Percentiles rank a stretch among this genome's conserved stretches.
Conservation (phyloP, 2,113 vertebrate species). For the Arothron firmamentum region DNA sequence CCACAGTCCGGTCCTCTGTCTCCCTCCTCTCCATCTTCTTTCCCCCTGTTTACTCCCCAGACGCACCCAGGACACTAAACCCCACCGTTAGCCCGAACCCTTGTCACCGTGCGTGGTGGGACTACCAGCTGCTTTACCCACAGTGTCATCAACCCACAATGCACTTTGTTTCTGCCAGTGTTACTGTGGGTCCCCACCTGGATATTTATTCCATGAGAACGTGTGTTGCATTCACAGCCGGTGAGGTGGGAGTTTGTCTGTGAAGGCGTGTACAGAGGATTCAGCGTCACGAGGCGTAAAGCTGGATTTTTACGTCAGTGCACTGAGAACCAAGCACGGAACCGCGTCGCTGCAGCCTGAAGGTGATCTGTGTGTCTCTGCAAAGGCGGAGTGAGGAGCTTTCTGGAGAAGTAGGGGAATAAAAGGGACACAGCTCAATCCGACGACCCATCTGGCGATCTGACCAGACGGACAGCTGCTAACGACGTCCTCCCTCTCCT, state of each 20-base stretch:
- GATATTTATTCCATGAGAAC: no score
- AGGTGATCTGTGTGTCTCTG: neutral
- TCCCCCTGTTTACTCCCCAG: conserved; percentile 64
- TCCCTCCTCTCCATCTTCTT: conserved; percentile 64
- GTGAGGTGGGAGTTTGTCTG: neutral
- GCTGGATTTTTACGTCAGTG: neutral
- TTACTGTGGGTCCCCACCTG: neutral
- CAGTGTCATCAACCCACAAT: neutral
- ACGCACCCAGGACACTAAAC: conserved; percentile 53
- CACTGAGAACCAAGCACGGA: neutral
- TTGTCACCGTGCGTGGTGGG: conserved; percentile 1
- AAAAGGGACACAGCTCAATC: no score
- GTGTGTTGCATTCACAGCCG: neutral
- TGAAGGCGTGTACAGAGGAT: neutral
- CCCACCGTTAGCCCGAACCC: neutral
- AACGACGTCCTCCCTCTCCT: no score
- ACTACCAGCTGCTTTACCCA: conserved; percentile 15
- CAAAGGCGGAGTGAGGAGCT: neutral
- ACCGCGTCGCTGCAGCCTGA: neutral
- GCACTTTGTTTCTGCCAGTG: neutral
- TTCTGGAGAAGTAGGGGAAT: no score
- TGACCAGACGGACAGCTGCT: no score
- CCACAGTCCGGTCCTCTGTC: conserved; percentile 61
- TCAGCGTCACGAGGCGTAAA: neutral
- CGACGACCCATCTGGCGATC: no score